phyloP scores from a whole-genome alignment of 2,797 vertebrate genomes.

The Bradypodion pumilum region DNA sequence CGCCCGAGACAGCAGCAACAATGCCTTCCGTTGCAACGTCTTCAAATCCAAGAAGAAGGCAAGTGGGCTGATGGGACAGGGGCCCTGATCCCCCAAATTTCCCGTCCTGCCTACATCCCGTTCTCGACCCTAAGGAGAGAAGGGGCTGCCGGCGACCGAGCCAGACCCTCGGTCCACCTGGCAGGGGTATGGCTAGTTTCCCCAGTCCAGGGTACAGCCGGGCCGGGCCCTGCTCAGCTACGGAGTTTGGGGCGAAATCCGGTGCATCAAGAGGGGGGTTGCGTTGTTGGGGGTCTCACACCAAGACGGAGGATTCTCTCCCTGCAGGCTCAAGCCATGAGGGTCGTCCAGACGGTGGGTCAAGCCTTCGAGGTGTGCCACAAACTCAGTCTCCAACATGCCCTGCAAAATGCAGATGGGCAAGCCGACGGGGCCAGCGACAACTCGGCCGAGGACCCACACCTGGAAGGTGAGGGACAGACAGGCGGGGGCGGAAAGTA shows the following conservation, averaged over 20 bases:
- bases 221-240: too few species aligned
- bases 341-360: conserved; percentile 84
- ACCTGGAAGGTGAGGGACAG: conserved; percentile 72
- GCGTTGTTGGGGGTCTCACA: too few species aligned
- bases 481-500: accelerated
- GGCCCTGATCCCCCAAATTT: too few species aligned
- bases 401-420: conserved; percentile 77
- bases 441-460: conserved; percentile 78
- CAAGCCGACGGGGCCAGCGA: conserved; percentile 80
- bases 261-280: too few species aligned
- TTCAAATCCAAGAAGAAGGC: conserved; percentile 94
- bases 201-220: too few species aligned
- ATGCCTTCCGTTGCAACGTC: conserved; percentile 87
- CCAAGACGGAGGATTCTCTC: background rate
- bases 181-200: background rate
- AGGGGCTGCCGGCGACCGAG: too few species aligned
- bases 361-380: conserved; percentile 91
- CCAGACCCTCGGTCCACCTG: too few species aligned
- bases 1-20: conserved; percentile 82
- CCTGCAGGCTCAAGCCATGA: conserved; percentile 84
- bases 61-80: background rate
- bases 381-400: conserved; percentile 86
- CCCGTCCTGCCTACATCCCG: background rate
- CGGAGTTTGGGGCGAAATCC: too few species aligned
- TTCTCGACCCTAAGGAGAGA: too few species aligned